Percentiles rank a stretch among this genome's conserved stretches.
Evolutionary conservation across 1,140 invertebrate species (phyloP).

Genomic region (Macrocentrus cingulum): DNA sequence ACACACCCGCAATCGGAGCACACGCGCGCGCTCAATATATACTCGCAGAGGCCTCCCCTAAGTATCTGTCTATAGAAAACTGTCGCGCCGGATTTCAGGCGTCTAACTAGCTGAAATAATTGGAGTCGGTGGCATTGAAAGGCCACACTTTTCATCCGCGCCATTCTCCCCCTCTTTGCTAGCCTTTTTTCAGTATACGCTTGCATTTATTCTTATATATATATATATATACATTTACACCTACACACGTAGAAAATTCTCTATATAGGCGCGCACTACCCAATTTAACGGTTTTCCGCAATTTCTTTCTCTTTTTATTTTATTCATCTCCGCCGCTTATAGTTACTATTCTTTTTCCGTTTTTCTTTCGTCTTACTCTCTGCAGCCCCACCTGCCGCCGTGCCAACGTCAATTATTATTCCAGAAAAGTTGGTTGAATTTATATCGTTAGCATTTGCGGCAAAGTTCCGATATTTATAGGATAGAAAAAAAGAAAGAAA

Average conservation of each 20-base stretch:
- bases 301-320: constrained; percentile 14
- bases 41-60: background rate
- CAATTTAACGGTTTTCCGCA: constrained; percentile 21
- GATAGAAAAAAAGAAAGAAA: no score
- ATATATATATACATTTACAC: no score
- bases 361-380: constrained; percentile 4
- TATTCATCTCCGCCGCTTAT: constrained; percentile 2
- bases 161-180: constrained; percentile 1
- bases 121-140: constrained; percentile 26
- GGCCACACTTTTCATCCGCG: constrained; percentile 22
- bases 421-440: constrained; percentile 24
- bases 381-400: background rate
- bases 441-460: constrained; percentile 24
- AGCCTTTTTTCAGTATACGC: background rate
- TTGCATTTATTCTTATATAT: no score
- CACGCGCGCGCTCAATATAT: background rate
- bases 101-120: constrained; percentile 31
- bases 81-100: constrained; percentile 25
- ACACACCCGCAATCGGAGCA: background rate
- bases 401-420: constrained; percentile 22
- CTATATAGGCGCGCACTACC: no score
- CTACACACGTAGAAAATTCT: no score
- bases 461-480: no score
- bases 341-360: background rate
- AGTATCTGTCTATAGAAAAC: constrained; percentile 26